phyloP scores from a whole-genome alignment of 2,797 vertebrate genomes.

The Arrhamphus sclerolepis region DNA sequence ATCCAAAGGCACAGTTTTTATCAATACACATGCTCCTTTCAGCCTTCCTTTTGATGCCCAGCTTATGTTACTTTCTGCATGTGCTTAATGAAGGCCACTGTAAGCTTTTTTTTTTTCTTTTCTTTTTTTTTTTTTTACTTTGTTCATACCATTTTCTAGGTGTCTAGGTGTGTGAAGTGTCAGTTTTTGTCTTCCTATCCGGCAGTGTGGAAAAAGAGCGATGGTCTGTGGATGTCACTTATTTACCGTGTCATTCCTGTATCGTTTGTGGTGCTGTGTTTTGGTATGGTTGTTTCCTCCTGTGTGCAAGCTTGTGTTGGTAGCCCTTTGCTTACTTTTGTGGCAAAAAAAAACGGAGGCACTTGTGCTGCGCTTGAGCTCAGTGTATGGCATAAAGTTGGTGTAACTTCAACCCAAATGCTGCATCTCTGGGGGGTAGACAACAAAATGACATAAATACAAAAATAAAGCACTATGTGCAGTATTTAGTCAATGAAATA shows the following conservation, averaged over 20 bases:
- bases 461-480: neutral
- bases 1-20: conserved; percentile 6
- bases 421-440: conserved; percentile 47
- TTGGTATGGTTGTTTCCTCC: conserved; percentile 8
- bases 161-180: conserved; percentile 36
- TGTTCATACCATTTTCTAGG: conserved; percentile 28
- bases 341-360: conserved; percentile 23
- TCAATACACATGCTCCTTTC: conserved; percentile 57
- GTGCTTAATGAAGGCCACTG: conserved; percentile 40
- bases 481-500: too few species aligned
- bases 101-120: conserved; percentile 5
- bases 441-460: conserved; percentile 16
- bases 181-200: conserved; percentile 3
- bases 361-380: conserved; percentile 42
- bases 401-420: conserved; percentile 33
- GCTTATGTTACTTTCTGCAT: conserved; percentile 56
- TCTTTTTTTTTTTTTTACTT: conserved; percentile 18
- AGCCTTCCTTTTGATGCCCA: conserved; percentile 57
- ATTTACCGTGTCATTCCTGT: neutral
- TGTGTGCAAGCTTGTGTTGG: conserved; percentile 36
- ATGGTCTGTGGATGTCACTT: conserved; percentile 9
- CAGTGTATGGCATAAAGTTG: conserved; percentile 58
- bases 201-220: conserved; percentile 10
- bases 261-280: conserved; percentile 12
- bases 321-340: conserved; percentile 32